A percentile compares a stretch with the other conserved stretches of the same genome.
These are phyloP conservation scores for Adelges cooleyi DNA, from an alignment of 1,140 invertebrate genomes.

Conservation along the genomic window DNA sequence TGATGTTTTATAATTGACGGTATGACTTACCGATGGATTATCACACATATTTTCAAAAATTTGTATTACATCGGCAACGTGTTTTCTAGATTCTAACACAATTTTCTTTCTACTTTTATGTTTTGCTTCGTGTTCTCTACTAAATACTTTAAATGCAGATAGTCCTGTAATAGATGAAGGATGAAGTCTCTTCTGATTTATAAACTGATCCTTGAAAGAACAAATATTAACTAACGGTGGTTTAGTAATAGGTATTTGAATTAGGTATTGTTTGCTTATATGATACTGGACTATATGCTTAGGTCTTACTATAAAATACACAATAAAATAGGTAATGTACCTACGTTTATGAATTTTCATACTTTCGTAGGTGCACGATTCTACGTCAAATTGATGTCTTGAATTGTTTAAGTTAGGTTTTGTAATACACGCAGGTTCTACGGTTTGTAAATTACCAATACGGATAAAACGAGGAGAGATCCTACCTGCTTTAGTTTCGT, in stretches of 20 bases:
- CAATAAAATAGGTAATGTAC: neutral
- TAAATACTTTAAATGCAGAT: slow-evolving; percentile 32
- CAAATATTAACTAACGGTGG: slow-evolving; percentile 31
- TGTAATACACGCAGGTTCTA: slow-evolving; percentile 4
- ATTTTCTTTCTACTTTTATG: neutral
- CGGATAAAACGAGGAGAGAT: neutral
- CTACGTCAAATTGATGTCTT: neutral
- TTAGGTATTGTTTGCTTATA: slow-evolving; percentile 1
- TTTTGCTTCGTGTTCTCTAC: slow-evolving; percentile 2
- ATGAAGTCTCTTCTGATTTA: slow-evolving; percentile 30
- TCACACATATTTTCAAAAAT: slow-evolving; percentile 29
- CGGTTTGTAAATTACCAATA: neutral
- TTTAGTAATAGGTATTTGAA: neutral
- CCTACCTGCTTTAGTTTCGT: slow-evolving; percentile 6
- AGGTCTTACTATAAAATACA: slow-evolving; percentile 1
- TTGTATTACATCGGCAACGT: slow-evolving; percentile 28
- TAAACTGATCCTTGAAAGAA: slow-evolving; percentile 32
- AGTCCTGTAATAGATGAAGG: slow-evolving; percentile 30
- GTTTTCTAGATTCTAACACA: slow-evolving; percentile 27
- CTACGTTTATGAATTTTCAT: neutral
- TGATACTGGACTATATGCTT: neutral
- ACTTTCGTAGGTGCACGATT: neutral
- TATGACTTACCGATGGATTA: neutral
- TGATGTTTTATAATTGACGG: neutral
- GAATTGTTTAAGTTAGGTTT: neutral